Evolutionary conservation across 2,888 invertebrate genomes (phyloP).

Genomic region (Branchellion lobata): DNA sequence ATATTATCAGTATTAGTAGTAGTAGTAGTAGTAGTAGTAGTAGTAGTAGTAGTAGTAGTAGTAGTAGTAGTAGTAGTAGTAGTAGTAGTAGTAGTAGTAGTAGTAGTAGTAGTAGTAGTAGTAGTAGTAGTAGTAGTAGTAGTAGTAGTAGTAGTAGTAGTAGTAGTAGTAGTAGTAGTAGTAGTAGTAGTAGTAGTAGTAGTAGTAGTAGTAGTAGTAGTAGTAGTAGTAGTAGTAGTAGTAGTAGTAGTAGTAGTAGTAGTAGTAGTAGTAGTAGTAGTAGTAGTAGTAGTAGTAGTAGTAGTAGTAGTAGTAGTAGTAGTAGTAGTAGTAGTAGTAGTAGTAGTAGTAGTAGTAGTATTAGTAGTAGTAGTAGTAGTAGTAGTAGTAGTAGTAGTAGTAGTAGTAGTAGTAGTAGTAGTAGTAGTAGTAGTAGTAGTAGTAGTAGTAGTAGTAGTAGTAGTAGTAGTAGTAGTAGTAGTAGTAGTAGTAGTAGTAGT

Average conservation of each 20-base stretch:
- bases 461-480: slow-evolving; percentile 9
- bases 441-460: slow-evolving; percentile 9
- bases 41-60: background rate
- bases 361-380: slow-evolving; percentile 9
- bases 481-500: slow-evolving; percentile 9
- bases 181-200: background rate
- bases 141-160: slow-evolving; percentile 9
- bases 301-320: slow-evolving; percentile 9
- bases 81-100: background rate
- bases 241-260: background rate
- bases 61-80: background rate
- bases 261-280: background rate
- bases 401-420: slow-evolving; percentile 9
- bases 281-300: background rate
- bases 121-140: slow-evolving; percentile 9
- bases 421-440: slow-evolving; percentile 9
- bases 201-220: background rate
- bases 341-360: slow-evolving; percentile 9
- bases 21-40: background rate
- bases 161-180: slow-evolving; percentile 9
- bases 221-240: background rate
- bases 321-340: slow-evolving; percentile 9
- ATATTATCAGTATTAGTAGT: no score
- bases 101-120: background rate
- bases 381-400: slow-evolving; percentile 10